These are phyloP conservation scores for Solenopsis invicta DNA, from an alignment of 1,140 invertebrate genomes.

Conservation along the genomic window DNA sequence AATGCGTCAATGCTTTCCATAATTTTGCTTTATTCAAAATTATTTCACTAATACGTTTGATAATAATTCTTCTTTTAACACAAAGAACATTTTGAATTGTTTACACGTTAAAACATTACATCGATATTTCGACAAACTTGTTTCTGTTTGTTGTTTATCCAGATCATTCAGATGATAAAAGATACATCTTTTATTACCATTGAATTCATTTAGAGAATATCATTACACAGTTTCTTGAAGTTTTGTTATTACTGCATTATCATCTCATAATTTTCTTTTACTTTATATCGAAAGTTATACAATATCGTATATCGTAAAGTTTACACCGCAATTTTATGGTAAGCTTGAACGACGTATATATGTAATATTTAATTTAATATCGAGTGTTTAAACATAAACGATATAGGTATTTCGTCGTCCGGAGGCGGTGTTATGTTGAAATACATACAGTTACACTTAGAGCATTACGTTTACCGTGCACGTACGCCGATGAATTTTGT, in stretches of 20 bases:
- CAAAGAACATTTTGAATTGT: no score
- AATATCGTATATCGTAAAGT: neutral
- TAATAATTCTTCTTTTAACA: no score
- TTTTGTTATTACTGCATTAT: no score
- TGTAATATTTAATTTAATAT: neutral
- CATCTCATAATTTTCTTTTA: no score
- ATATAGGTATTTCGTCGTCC: neutral
- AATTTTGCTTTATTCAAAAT: no score
- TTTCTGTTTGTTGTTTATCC: no score
- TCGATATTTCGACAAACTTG: no score
- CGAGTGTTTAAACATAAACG: neutral
- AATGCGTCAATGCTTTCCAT: no score
- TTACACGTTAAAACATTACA: no score
- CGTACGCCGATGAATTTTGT: slow-evolving; percentile 38
- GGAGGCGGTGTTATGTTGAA: neutral
- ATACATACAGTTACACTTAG: neutral
- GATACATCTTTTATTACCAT: neutral
- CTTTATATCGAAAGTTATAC: no score
- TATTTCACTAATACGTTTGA: no score
- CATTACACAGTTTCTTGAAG: neutral
- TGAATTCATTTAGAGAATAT: neutral
- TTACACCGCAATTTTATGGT: neutral
- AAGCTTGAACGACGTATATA: neutral
- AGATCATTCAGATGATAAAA: neutral
- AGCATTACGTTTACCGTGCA: neutral